Base-by-base conservation (phyloP, 2,888 invertebrate species). In the Clivina fossor region DNA sequence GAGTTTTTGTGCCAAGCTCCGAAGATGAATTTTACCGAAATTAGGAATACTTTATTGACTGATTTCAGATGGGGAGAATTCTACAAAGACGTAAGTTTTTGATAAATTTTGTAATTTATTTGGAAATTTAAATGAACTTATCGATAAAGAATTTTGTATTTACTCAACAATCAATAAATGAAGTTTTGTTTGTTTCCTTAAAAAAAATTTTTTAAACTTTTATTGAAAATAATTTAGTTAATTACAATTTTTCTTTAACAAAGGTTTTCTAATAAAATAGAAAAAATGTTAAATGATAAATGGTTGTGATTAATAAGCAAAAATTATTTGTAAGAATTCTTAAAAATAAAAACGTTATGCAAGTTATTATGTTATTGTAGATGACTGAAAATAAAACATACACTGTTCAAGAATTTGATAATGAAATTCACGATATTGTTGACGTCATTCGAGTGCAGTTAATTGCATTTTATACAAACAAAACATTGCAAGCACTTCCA, bases 41-140 rank as follows among this genome's bases (percentile, higher is more conserved):
- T 80, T 1, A 70, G 77, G 53, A 64, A 66, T 7, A 65, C 71
- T 0, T 63, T 81, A 13, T 70, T 76, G 54, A 72, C 74, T 16
- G 76, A 79, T 58, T 80, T 81, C 65, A 76, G 80, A 53, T 82
- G 81, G 82, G 80, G 80, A 53, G 47, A 46, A n/a, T 53, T 53
- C 28, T 53, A 24, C 13, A 22, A 35, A 24, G 53, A 53, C 19
- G 53, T 53, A 44, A 18, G 35, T 13, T 11, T 26, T 13, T 24
- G 2, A 24, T 2, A 8, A 20, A 24, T 35, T 13, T 24, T 22
- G 3, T 30, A n/a, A 30, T n/a, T n/a, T n/a, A n/a, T n/a, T n/a
- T n/a, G n/a, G n/a, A n/a, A n/a, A n/a, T n/a, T n/a, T n/a, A n/a
- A n/a, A n/a, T n/a, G n/a, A n/a, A n/a, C n/a, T n/a, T n/a, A n/a